Evolutionary conservation across 2,113 vertebrate species (phyloP).

Genomic region (Amblyornis subalaris): DNA sequence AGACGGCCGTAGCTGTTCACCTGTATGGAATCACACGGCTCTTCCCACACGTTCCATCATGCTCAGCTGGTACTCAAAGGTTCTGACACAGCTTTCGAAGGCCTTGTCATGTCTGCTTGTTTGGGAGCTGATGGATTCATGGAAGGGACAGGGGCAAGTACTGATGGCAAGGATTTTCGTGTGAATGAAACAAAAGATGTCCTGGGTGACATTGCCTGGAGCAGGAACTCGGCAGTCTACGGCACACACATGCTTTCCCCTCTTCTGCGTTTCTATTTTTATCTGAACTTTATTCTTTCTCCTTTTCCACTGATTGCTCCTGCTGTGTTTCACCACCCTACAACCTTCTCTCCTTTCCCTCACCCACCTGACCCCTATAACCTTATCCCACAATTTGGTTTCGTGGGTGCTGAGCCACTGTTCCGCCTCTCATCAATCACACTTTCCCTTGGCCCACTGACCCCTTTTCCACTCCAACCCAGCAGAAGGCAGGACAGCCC

Average conservation of each 20-base stretch:
- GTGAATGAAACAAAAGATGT: not conserved
- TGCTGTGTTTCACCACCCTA: not conserved
- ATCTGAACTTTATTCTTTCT: not conserved
- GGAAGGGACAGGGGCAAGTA: not conserved
- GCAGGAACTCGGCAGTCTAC: not conserved
- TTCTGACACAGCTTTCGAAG: not conserved
- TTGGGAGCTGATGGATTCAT: not conserved
- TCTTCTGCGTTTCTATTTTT: not conserved
- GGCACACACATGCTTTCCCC: not conserved
- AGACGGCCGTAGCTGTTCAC: not conserved
- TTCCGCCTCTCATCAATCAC: not conserved
- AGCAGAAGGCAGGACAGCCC: not conserved
- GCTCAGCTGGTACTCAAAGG: not conserved
- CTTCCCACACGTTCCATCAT: fast-evolving
- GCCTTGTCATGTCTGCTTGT: not conserved
- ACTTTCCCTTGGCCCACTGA: not conserved
- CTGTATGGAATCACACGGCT: not conserved
- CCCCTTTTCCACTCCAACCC: not conserved
- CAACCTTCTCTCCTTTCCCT: not conserved
- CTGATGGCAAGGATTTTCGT: not conserved
- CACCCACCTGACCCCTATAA: not conserved
- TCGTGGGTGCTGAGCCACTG: not conserved
- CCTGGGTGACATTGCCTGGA: not conserved
- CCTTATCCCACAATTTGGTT: not conserved
- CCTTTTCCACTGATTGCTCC: not conserved